Percentiles rank a stretch among this genome's conserved stretches.
Evolutionary conservation across 2,113 vertebrate genomes (phyloP).

Genomic region (Thunnus maccoyii): DNA sequence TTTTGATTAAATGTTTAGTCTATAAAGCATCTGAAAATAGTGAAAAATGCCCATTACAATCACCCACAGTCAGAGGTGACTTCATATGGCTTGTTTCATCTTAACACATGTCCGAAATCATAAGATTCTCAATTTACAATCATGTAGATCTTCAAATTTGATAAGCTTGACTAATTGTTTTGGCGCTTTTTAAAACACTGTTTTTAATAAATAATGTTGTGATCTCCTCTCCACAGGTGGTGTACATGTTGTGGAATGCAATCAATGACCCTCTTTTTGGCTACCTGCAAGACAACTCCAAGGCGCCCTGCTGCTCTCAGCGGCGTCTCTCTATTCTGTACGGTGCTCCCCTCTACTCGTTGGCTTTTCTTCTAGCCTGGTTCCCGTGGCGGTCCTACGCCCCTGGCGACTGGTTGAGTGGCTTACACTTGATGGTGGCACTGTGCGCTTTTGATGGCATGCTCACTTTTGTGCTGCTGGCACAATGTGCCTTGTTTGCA

Average conservation of each 20-base stretch:
- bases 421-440: slow-evolving; percentile 87
- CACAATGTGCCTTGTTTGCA: slow-evolving; percentile 89
- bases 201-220: neutral
- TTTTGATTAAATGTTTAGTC: neutral
- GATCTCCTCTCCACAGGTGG: slow-evolving; percentile 78
- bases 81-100: neutral
- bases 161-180: neutral
- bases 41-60: no score
- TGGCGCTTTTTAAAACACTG: neutral
- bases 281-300: slow-evolving; percentile 90
- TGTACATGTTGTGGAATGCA: slow-evolving; percentile 94
- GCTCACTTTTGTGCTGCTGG: slow-evolving; percentile 90
- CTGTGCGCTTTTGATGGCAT: slow-evolving; percentile 89
- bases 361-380: slow-evolving; percentile 93
- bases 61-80: no score
- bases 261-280: slow-evolving; percentile 91
- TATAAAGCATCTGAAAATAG: no score
- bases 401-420: slow-evolving; percentile 89
- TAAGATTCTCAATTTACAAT: no score
- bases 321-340: slow-evolving; percentile 86
- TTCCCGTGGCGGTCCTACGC: slow-evolving; percentile 91
- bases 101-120: no score
- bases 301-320: slow-evolving; percentile 80
- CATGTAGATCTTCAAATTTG: no score
- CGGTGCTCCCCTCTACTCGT: slow-evolving; percentile 85